Percentiles rank a stretch among this genome's conserved stretches.
Evolutionary conservation across 2,797 vertebrate species (phyloP).

Genomic region (Vireo griseus): DNA sequence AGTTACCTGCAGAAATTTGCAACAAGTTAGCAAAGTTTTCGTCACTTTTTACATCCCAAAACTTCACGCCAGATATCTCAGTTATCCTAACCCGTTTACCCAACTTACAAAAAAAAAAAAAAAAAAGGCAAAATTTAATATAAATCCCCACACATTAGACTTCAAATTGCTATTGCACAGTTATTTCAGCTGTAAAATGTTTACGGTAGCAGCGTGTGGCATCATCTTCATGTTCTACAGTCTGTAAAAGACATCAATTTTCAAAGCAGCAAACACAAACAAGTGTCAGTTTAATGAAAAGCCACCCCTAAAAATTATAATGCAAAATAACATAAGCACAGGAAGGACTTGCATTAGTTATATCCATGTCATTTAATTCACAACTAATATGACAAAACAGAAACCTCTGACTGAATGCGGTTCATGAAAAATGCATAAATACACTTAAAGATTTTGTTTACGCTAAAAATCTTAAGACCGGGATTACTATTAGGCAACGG

Average conservation of each 20-base stretch:
- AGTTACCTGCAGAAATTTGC: constrained; percentile 63
- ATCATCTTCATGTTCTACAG: neutral
- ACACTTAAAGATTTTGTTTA: neutral
- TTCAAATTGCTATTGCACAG: neutral
- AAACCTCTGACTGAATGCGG: neutral
- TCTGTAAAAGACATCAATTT: neutral
- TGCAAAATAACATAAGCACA: neutral
- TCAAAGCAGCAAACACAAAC: neutral
- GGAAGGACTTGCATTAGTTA: neutral
- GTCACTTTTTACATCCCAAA: constrained; percentile 31
- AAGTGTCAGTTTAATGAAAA: neutral
- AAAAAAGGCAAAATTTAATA: constrained; percentile 20
- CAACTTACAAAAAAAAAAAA: constrained; percentile 12
- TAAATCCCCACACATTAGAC: neutral
- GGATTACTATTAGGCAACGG: neutral
- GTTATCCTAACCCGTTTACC: constrained; percentile 14
- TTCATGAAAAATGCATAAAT: neutral
- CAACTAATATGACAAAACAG: neutral
- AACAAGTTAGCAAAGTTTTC: constrained; percentile 66
- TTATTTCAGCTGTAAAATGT: neutral
- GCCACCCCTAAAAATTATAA: neutral
- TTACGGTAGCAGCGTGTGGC: neutral
- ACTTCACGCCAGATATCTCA: neutral
- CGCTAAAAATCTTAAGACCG: neutral
- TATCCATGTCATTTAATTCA: neutral